These are phyloP conservation scores for Heliconius aoede DNA, from an alignment of 2,888 invertebrate genomes.

Conservation along the genomic window DNA sequence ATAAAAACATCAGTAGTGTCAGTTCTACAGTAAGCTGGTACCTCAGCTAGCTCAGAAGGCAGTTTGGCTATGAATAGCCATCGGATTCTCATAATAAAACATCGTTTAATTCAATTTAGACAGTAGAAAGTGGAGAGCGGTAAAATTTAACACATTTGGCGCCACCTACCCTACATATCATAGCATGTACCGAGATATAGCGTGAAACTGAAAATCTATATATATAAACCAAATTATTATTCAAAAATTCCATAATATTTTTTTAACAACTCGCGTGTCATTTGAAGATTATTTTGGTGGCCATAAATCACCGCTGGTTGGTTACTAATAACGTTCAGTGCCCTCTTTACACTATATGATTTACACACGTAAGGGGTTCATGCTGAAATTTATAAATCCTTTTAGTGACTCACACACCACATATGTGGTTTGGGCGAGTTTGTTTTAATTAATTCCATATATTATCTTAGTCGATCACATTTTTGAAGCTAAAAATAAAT, in stretches of 20 bases:
- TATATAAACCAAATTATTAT: no score
- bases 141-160: no score
- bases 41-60: no score
- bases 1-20: no score
- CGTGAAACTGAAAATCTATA: background rate
- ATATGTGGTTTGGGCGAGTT: constrained; percentile 30
- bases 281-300: constrained; percentile 43
- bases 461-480: constrained; percentile 5
- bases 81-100: background rate
- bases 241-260: background rate
- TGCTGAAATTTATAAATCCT: constrained; percentile 43
- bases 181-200: no score
- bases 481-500: constrained; percentile 13
- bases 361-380: constrained; percentile 52
- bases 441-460: constrained; percentile 16
- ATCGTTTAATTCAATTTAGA: background rate
- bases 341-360: constrained; percentile 58
- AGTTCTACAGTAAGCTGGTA: no score
- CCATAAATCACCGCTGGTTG: constrained; percentile 61
- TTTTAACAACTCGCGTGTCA: constrained; percentile 32
- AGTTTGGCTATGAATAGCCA: no score
- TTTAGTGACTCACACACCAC: constrained; percentile 40
- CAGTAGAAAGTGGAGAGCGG: background rate
- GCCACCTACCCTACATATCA: no score
- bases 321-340: constrained; percentile 54